Evolutionary conservation across 2,888 invertebrate species (phyloP), one percentile per base, ranked within the genome.

Genomic region (Allolobophora icterica): DNA sequence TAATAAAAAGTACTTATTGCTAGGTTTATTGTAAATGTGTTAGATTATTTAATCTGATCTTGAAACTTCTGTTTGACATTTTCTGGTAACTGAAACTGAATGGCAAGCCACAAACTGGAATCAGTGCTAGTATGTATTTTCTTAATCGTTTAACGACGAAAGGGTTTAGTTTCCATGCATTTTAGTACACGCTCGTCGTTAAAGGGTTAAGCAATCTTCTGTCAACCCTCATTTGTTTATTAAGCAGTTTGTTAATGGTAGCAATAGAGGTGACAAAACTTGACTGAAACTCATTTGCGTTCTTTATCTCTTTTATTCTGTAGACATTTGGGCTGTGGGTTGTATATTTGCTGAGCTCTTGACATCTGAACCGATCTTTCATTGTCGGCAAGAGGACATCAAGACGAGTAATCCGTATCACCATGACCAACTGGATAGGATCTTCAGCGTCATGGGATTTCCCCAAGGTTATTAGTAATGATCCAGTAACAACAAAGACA

Each of bases 391-490:
- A 96, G 99, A 99, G 96, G 99, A 99, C 95, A 99, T 99, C 92
- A 99, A 99, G 96, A 99, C 99, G 0, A 98, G 98, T 94, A 99
- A 99, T 96, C 99, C 99, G 0, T 99, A 99, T 95, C 99, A 99
- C 95, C 99, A 99, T 95, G 99, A 99, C 95, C 99, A 99, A 95
- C 96, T 99, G 91, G 99, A 99, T 95, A 96, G 99, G 95, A 99
- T 99, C 96, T 99, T 99, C 95, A 98, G 98, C 96, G 99, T 99
- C 0, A 99, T 99, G 99, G 99, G 99, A 34, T 99, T 99, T 95
- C 99, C 99, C 0, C 97, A 97, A 94, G 96, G 95, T 95, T 21
- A 38, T n/a, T 90, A 21, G 8, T 19, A 24, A 35, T 90, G 58
- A 30, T 90, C 8, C 34, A 99, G 99, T n/a, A n/a, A n/a, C n/a